phyloP scores from a whole-genome alignment of 2,113 vertebrate genomes.

The Chionis minor region DNA sequence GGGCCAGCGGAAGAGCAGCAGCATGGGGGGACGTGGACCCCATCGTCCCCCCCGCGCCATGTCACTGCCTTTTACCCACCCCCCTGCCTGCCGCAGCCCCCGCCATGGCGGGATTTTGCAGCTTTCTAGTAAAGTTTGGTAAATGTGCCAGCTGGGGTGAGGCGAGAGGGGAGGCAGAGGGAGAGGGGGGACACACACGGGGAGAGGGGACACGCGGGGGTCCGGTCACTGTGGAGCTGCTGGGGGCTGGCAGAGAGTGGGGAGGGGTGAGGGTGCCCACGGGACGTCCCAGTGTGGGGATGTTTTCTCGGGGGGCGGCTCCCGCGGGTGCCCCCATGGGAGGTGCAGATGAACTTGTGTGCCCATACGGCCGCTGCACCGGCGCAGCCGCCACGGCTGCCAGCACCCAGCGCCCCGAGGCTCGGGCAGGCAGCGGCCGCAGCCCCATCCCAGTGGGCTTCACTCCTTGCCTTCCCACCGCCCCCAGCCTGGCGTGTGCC shows the following conservation, averaged over 20 bases:
- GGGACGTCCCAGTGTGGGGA: accelerated
- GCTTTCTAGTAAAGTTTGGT: neutral
- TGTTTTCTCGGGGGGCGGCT: conserved; percentile 43
- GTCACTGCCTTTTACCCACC: no score
- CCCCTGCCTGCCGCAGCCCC: neutral
- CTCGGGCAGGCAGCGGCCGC: neutral
- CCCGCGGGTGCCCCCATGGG: conserved; percentile 68
- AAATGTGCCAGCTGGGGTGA: neutral
- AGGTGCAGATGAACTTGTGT: conserved; percentile 72
- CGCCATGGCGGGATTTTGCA: accelerated
- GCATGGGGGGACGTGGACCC: no score
- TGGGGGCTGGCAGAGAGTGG: neutral
- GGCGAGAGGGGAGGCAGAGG: no score
- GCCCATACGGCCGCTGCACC: conserved; percentile 71
- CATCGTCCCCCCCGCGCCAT: accelerated
- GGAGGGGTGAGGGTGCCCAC: neutral
- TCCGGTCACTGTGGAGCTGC: neutral
- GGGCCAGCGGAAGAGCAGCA: neutral
- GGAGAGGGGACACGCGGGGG: neutral
- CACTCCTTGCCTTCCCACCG: neutral
- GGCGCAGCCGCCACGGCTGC: neutral
- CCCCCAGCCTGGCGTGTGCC: neutral
- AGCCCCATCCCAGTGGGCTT: neutral
- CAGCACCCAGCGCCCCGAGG: neutral
- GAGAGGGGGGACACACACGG: neutral